Percentiles rank a stretch among this genome's conserved stretches.
These are phyloP conservation scores for Alethe diademata DNA, from an alignment of 2,113 vertebrate species.

Conservation along the genomic window DNA sequence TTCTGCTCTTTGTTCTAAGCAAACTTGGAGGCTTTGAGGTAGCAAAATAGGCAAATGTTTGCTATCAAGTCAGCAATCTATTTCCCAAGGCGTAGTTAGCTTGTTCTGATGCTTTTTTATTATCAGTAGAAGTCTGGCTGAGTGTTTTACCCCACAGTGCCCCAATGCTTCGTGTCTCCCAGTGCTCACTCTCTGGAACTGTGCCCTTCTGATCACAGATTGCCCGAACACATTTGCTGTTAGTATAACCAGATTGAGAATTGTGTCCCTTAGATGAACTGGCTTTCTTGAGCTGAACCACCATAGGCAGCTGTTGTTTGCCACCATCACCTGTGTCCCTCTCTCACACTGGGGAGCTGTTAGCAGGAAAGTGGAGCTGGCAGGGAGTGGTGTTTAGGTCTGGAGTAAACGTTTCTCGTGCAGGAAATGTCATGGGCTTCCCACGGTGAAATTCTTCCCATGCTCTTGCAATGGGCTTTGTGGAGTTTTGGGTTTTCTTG, in stretches of 20 bases:
- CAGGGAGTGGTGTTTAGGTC: neutral
- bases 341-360: fast-evolving
- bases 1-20: slow-evolving; percentile 30
- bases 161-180: neutral
- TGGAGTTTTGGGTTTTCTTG: neutral
- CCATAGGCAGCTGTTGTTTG: neutral
- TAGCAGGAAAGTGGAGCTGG: neutral
- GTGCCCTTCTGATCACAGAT: neutral
- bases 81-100: neutral
- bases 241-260: neutral
- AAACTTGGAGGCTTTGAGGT: neutral
- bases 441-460: neutral
- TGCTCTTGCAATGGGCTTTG: neutral
- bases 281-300: neutral
- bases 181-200: neutral
- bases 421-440: neutral
- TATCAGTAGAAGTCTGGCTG: neutral
- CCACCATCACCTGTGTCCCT: neutral
- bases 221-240: fast-evolving
- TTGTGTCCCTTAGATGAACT: neutral
- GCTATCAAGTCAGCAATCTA: neutral
- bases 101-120: neutral
- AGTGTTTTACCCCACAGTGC: neutral
- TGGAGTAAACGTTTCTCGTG: neutral
- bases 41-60: neutral